Evolutionary conservation across 2,888 invertebrate species (phyloP).

Genomic region (Dermolepida albohirtum): DNA sequence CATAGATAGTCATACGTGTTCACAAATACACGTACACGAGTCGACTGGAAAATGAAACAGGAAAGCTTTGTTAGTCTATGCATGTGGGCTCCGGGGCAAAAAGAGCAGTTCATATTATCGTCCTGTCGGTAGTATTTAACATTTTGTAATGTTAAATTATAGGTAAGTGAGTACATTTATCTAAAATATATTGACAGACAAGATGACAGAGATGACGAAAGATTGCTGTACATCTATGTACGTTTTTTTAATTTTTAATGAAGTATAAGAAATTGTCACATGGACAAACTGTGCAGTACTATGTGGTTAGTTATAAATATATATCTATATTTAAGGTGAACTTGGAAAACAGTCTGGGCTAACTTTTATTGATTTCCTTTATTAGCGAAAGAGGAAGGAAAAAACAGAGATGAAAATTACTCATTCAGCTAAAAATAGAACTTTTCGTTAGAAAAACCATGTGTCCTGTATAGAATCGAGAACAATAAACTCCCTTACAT

Average conservation of each 20-base stretch:
- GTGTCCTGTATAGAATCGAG: too few species aligned
- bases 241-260: neutral
- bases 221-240: neutral
- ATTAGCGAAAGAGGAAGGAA: too few species aligned
- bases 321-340: too few species aligned
- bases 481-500: too few species aligned
- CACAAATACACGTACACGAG: slow-evolving; percentile 35
- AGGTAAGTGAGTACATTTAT: slow-evolving; percentile 16
- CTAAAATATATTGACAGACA: slow-evolving; percentile 23
- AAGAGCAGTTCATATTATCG: slow-evolving; percentile 52
- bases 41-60: slow-evolving; percentile 60
- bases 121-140: slow-evolving; percentile 48
- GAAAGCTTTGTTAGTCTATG: slow-evolving; percentile 57
- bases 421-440: too few species aligned
- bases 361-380: too few species aligned
- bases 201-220: neutral
- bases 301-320: too few species aligned
- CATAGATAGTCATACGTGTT: slow-evolving; percentile 32
- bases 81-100: slow-evolving; percentile 55
- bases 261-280: too few species aligned
- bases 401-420: too few species aligned
- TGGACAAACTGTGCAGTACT: too few species aligned
- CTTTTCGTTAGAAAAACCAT: too few species aligned
- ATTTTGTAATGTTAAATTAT: slow-evolving; percentile 42
- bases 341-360: too few species aligned